Evolutionary conservation across 2,888 invertebrate genomes (phyloP).

Genomic region (Drosophila birchii): DNA sequence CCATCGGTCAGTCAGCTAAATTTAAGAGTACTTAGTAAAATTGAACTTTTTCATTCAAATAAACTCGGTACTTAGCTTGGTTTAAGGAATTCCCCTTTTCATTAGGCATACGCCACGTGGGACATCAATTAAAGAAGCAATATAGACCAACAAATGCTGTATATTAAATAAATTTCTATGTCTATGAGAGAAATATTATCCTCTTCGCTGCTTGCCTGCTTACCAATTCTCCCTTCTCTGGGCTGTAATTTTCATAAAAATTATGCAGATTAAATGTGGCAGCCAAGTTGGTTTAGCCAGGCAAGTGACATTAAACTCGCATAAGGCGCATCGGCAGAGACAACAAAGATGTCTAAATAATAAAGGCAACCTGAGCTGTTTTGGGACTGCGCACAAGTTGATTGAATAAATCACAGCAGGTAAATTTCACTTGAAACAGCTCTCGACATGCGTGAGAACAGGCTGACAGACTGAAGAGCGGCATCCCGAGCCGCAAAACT

Average conservation of each 20-base stretch:
- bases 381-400: conserved; percentile 67
- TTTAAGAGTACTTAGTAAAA: neutral
- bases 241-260: conserved; percentile 66
- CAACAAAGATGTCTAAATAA: conserved; percentile 71
- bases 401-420: conserved; percentile 77
- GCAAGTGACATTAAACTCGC: conserved; percentile 74
- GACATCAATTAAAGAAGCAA: conserved; percentile 55
- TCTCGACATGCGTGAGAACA: conserved; percentile 43
- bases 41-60: neutral
- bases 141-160: conserved; percentile 17
- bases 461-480: conserved; percentile 17
- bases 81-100: neutral
- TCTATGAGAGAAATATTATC: conserved; percentile 15
- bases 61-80: neutral
- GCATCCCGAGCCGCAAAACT: neutral
- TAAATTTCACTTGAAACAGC: conserved; percentile 39
- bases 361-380: conserved; percentile 64
- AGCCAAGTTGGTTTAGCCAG: conserved; percentile 58
- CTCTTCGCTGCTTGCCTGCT: conserved; percentile 3
- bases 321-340: conserved; percentile 52
- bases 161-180: conserved; percentile 6
- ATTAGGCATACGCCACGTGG: conserved; percentile 47
- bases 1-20: neutral
- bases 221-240: conserved; percentile 12
- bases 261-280: conserved; percentile 80